Conservation (phyloP, 2,888 invertebrate genomes). For the Cryptosula pallasiana region DNA sequence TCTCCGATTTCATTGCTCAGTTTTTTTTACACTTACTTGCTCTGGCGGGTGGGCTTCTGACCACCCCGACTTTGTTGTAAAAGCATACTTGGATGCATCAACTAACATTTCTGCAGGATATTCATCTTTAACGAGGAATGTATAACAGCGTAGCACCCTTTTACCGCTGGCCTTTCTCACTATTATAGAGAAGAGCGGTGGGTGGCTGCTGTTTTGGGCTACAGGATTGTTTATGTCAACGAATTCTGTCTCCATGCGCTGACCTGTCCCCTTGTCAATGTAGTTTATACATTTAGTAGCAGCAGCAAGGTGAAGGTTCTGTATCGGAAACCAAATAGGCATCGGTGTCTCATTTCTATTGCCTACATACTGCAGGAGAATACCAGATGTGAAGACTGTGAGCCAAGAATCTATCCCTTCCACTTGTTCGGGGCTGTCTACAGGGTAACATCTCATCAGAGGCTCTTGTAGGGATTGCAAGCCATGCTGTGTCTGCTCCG, state of each 20-base stretch:
- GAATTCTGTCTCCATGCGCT: conserved; percentile 42
- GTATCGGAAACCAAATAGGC: conserved; percentile 44
- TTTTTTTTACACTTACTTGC: neutral
- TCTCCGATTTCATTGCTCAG: no score
- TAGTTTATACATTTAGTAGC: conserved; percentile 44
- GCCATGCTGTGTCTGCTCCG: conserved; percentile 43
- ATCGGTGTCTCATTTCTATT: conserved; percentile 36
- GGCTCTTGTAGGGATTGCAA: conserved; percentile 49
- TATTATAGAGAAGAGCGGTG: conserved; percentile 50
- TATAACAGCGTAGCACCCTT: conserved; percentile 35
- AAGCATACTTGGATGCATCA: conserved; percentile 1
- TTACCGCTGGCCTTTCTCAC: conserved; percentile 45
- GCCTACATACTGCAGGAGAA: conserved; percentile 78
- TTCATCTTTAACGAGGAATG: conserved; percentile 6
- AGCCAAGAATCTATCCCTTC: conserved; percentile 69
- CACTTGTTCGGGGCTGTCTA: conserved; percentile 35
- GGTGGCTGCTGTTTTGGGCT: conserved; percentile 36
- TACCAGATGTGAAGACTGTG: conserved; percentile 93
- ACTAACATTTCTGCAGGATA: neutral
- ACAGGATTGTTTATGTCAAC: conserved; percentile 40
- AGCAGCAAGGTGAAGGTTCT: conserved; percentile 46
- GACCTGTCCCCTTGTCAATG: conserved; percentile 35
- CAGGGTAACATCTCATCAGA: conserved; percentile 40
- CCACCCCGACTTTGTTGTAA: conserved; percentile 2
- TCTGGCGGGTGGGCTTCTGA: neutral